Percentiles rank a stretch among this genome's conserved stretches.
phyloP scores from a whole-genome alignment of 2,113 vertebrate genomes.

The Piliocolobus tephrosceles region DNA sequence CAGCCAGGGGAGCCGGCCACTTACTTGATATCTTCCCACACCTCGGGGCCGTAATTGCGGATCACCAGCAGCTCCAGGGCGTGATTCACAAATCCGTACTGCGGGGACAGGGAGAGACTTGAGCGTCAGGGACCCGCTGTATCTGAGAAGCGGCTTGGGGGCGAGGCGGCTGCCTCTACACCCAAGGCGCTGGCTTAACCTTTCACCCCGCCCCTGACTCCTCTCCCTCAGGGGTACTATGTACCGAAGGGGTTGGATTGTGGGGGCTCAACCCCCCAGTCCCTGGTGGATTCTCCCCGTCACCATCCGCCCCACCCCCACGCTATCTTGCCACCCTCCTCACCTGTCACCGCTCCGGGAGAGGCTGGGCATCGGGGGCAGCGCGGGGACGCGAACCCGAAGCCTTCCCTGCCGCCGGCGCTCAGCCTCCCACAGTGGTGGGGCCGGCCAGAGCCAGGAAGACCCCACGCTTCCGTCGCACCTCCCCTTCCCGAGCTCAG shows the following conservation, averaged over 20 bases:
- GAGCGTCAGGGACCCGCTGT: neutral
- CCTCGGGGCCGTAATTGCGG: constrained; percentile 96
- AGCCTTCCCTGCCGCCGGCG: neutral
- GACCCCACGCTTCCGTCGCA: neutral
- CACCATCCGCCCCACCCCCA: neutral
- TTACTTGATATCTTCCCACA: constrained; percentile 99
- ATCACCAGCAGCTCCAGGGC: constrained; percentile 97
- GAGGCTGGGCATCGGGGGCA: neutral
- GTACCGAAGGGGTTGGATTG: too few species aligned
- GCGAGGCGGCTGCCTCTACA: neutral
- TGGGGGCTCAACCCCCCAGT: neutral
- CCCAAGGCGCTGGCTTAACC: neutral
- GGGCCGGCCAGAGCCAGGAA: too few species aligned
- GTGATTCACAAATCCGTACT: constrained; percentile 99
- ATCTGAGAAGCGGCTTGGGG: neutral
- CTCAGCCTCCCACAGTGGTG: neutral
- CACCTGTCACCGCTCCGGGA: constrained; percentile 30
- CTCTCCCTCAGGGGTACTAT: neutral
- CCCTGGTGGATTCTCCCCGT: neutral
- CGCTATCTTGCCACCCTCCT: neutral
- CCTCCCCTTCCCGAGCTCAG: neutral
- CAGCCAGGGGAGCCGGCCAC: constrained; percentile 66
- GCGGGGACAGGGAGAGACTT: constrained; percentile 49
- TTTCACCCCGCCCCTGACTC: neutral
- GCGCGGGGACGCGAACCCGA: neutral